Conservation (phyloP, 1,140 invertebrate species). For the Pseudomyrmex pallidus region DNA sequence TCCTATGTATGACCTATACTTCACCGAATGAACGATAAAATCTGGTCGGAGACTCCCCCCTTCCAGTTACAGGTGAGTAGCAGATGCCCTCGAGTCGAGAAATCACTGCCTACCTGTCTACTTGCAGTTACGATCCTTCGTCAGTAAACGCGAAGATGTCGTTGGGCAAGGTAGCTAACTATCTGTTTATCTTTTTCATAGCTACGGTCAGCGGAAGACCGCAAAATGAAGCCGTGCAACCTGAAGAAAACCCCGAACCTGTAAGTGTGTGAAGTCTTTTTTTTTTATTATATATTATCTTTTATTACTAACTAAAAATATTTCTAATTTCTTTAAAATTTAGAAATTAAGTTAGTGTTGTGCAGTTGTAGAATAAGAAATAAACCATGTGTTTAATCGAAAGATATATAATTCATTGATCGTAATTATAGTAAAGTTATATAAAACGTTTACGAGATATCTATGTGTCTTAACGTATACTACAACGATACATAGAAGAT, state of each 20-base stretch:
- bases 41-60: slow-evolving; percentile 55
- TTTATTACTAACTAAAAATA: background rate
- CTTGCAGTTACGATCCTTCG: background rate
- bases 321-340: background rate
- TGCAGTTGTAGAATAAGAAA: background rate
- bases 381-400: too few relatives aligned
- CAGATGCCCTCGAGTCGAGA: slow-evolving; percentile 65
- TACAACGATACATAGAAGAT: background rate
- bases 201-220: slow-evolving; percentile 58
- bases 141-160: slow-evolving; percentile 80
- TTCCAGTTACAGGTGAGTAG: slow-evolving; percentile 54
- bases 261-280: slow-evolving; percentile 63
- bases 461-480: background rate
- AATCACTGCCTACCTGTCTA: slow-evolving; percentile 45
- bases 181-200: slow-evolving; percentile 63
- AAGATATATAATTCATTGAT: background rate
- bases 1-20: background rate
- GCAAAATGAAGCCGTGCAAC: slow-evolving; percentile 19
- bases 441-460: background rate
- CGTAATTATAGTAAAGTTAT: background rate
- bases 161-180: slow-evolving; percentile 69
- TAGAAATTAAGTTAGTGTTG: background rate
- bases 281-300: background rate
- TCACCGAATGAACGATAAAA: slow-evolving; percentile 4
- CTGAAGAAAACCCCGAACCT: slow-evolving; percentile 38